A percentile compares a stretch with the other conserved stretches of the same genome.
Evolutionary conservation across 2,888 invertebrate genomes (phyloP).

Genomic region (Tenthredo notha): DNA sequence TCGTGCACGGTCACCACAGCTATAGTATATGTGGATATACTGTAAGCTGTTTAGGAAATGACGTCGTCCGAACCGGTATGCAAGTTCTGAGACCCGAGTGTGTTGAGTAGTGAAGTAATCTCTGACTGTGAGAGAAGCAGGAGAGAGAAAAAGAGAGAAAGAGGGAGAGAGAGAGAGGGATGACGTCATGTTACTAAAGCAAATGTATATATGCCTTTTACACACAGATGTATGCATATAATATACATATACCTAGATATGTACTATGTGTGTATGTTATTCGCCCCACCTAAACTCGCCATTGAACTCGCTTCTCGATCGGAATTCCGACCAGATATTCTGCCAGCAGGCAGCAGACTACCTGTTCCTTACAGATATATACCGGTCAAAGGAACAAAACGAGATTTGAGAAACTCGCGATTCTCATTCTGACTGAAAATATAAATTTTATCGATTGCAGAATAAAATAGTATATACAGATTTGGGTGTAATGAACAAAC

Average conservation of each 20-base stretch:
- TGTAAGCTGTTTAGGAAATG: slow-evolving; percentile 32
- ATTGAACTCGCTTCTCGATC: slow-evolving; percentile 30
- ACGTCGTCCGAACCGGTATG: slow-evolving; percentile 43
- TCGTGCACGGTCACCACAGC: not conserved
- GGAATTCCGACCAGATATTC: slow-evolving; percentile 42
- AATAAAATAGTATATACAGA: not conserved
- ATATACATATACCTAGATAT: not conserved
- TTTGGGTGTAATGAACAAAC: not conserved
- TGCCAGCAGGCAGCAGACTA: slow-evolving; percentile 41
- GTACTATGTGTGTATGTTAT: not conserved
- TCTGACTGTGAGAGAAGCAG: slow-evolving; percentile 14
- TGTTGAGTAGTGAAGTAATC: slow-evolving; percentile 45
- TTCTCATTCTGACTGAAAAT: not conserved
- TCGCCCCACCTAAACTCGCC: slow-evolving; percentile 33
- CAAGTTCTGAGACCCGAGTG: slow-evolving; percentile 12
- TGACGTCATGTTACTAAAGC: slow-evolving; percentile 47
- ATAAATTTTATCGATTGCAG: not conserved
- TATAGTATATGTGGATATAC: not conserved
- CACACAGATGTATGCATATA: not conserved
- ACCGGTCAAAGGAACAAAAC: slow-evolving; percentile 39
- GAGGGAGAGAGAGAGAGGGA: not conserved
- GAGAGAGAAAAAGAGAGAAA: not conserved
- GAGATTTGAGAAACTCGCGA: not conserved
- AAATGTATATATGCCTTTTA: not conserved
- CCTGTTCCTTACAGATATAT: slow-evolving; percentile 32